Evolutionary conservation across 2,113 vertebrate genomes (phyloP), one percentile per base, ranked within the genome.

Genomic region (Sarotherodon lohbergeri): DNA sequence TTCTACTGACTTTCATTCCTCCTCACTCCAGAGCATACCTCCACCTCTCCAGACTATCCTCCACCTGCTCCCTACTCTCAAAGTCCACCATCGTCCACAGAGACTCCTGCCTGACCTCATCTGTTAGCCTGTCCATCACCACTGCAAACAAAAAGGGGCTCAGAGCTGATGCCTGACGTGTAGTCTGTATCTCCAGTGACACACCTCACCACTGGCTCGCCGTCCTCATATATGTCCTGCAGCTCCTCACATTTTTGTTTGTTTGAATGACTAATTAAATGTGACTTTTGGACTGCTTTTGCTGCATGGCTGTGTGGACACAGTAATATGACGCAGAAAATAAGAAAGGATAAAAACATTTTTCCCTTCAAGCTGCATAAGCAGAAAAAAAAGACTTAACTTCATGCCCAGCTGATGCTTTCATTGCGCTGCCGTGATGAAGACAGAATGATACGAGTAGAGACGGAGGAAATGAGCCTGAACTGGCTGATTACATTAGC

Each of bases 401-500:
- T 59, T 59, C 11, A 34, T 73, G 78, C 55, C 52, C 32, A 66
- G 46, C 68, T 84, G 54, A 83, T 81, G 84, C 55, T 17, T 57
- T 78, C 8, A 29, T 19, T 29, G 16, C 9, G 43, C 57, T 9
- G 36, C 27, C 19, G 78, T 5, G 61, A 90, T 79, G 66, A 78
- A 81, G 80, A 81, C 34, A 8, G 71, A 88, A 46, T 39, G 36
- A 86, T 32, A 19, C 39, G 16, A 81, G 68, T 76, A 27, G 41
- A 41, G 82, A 84, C 46, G 10, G 86, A 93, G 95, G 90, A 94
- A 94, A 92, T 83, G 83, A 93, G 81, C 79, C 55, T 56, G 66
- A 88, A 73, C 71, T 90, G 86, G 85, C 83, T 87, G 89, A 95
- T 95, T 92, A 66, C 13, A 92, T 94, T 91, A 94, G 82, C 56